phyloP scores from a whole-genome alignment of 2,888 invertebrate genomes.

The Drosophila antonietae region DNA sequence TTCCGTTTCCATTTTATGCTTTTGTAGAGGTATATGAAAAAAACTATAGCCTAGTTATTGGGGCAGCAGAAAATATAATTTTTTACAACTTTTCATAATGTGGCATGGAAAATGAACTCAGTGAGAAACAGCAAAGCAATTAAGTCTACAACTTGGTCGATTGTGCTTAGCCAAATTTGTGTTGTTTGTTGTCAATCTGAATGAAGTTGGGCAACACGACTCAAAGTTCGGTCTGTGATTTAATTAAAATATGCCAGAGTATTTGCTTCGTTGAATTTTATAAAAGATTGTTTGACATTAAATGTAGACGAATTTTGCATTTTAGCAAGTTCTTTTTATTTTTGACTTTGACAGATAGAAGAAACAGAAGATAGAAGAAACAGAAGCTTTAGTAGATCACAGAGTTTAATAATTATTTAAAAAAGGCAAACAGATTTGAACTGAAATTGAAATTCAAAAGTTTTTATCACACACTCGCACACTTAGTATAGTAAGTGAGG shows the following conservation, averaged over 20 bases:
- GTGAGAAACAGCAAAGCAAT: constrained; percentile 31
- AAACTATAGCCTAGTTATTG: constrained; percentile 42
- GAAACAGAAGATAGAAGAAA: too few species aligned
- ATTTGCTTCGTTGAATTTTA: background rate
- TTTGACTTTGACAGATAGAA: too few species aligned
- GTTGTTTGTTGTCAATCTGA: constrained; percentile 5
- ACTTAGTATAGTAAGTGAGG: constrained; percentile 19
- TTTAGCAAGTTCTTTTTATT: too few species aligned
- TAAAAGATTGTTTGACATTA: background rate
- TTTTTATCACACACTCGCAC: constrained; percentile 17
- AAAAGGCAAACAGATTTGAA: background rate
- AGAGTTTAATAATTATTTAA: background rate
- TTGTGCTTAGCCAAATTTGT: constrained; percentile 2
- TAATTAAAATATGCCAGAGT: background rate
- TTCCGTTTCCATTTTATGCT: constrained; percentile 20
- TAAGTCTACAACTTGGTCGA: constrained; percentile 21
- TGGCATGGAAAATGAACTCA: constrained; percentile 9
- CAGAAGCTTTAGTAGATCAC: background rate
- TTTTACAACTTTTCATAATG: constrained; percentile 35
- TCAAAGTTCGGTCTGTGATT: background rate
- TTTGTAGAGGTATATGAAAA: constrained; percentile 8
- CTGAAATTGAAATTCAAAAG: constrained; percentile 27
- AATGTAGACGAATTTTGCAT: background rate
- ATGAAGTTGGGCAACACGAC: background rate
- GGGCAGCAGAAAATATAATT: constrained; percentile 21